A percentile compares a stretch with the other conserved stretches of the same genome.
Conservation (phyloP, 1,140 invertebrate genomes). For the Drosophila kikkawai region DNA sequence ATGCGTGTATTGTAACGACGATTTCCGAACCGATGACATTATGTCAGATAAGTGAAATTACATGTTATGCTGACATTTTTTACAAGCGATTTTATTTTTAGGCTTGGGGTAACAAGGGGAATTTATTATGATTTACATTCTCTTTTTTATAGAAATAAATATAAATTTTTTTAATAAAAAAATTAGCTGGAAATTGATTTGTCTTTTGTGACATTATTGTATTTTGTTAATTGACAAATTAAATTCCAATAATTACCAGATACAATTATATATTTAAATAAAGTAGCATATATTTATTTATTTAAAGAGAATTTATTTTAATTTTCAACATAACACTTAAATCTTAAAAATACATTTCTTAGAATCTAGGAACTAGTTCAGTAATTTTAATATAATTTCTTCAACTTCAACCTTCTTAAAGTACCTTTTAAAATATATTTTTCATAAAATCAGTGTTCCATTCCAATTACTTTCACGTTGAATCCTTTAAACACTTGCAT, state of each 20-base stretch:
- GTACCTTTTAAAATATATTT: background rate
- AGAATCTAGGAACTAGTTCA: too few relatives aligned
- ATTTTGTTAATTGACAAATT: background rate
- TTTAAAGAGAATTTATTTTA: too few relatives aligned
- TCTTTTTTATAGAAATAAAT: background rate
- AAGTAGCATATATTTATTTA: too few relatives aligned
- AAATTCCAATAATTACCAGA: background rate
- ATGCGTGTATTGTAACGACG: conserved; percentile 47
- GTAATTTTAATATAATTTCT: background rate
- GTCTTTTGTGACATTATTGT: background rate
- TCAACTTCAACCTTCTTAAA: background rate
- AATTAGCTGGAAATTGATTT: background rate
- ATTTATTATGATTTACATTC: background rate
- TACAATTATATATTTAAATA: too few relatives aligned
- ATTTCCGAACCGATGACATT: conserved; percentile 70
- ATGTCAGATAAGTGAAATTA: conserved; percentile 83
- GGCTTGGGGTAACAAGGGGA: background rate
- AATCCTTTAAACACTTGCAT: conserved; percentile 44
- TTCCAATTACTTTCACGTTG: conserved; percentile 12
- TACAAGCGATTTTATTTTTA: conserved; percentile 34
- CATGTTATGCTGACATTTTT: conserved; percentile 71
- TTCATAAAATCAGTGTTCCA: conserved; percentile 1
- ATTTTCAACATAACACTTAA: too few relatives aligned
- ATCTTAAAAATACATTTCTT: too few relatives aligned
- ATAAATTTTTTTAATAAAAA: background rate